Evolutionary conservation across 1,140 invertebrate genomes (phyloP).

Genomic region (Drosophila carrolli): DNA sequence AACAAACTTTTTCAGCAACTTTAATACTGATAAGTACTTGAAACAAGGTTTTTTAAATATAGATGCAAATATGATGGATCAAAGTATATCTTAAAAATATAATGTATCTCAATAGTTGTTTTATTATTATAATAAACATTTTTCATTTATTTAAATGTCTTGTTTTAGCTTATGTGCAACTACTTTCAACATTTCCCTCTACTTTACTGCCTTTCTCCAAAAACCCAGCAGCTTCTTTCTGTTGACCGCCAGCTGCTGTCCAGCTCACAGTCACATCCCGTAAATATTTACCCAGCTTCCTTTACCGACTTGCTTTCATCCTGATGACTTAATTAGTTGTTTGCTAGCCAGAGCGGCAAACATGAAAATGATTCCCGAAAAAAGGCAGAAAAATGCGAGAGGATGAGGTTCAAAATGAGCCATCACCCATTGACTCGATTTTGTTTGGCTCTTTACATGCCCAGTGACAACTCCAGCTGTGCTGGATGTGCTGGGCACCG

Average conservation of each 20-base stretch:
- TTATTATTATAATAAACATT: too few relatives aligned
- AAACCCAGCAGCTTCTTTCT: constrained; percentile 8
- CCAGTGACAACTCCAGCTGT: constrained; percentile 84
- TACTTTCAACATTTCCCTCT: too few relatives aligned
- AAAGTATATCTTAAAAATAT: background rate
- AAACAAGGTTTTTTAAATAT: background rate
- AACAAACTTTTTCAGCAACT: background rate
- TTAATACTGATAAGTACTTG: too few relatives aligned
- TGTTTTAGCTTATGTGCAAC: too few relatives aligned
- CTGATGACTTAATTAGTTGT: constrained; percentile 79
- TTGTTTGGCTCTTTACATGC: constrained; percentile 80
- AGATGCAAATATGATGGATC: background rate
- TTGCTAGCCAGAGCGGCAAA: constrained; percentile 64
- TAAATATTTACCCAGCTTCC: constrained; percentile 44
- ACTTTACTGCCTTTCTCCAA: background rate
- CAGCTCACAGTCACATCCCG: constrained; percentile 21
- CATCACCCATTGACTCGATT: constrained; percentile 65
- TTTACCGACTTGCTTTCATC: constrained; percentile 43
- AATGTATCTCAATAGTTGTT: too few relatives aligned
- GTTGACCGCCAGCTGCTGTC: constrained; percentile 15
- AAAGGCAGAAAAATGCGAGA: constrained; percentile 23
- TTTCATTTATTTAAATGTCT: too few relatives aligned
- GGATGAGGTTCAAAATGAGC: constrained; percentile 56
- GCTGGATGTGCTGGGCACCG: constrained; percentile 60
- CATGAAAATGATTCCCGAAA: constrained; percentile 56